These are phyloP conservation scores for Polydrusus cervinus DNA, from an alignment of 2,888 invertebrate genomes.

Conservation along the genomic window DNA sequence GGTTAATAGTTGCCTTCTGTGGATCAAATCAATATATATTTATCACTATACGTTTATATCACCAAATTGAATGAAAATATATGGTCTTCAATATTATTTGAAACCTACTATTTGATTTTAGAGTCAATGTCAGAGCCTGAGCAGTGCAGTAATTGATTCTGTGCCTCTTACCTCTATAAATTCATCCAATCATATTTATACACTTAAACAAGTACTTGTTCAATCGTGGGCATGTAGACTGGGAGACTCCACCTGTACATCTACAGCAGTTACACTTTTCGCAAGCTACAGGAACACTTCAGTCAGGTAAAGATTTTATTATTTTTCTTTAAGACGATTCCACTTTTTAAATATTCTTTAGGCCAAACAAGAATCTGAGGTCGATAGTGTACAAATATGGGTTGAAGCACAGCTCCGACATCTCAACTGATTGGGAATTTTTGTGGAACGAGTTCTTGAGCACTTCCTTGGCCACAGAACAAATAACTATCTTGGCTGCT, in stretches of 20 bases:
- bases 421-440: constrained; percentile 76
- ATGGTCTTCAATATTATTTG: too few species aligned
- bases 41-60: too few species aligned
- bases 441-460: constrained; percentile 76
- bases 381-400: constrained; percentile 85
- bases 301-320: constrained; percentile 23
- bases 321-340: too few species aligned
- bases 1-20: too few species aligned
- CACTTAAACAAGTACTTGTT: constrained; percentile 76
- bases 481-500: constrained; percentile 77
- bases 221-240: constrained; percentile 78
- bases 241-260: constrained; percentile 75
- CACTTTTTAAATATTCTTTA: constrained; percentile 56
- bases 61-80: too few species aligned
- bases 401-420: constrained; percentile 75
- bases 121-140: constrained; percentile 51
- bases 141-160: constrained; percentile 47
- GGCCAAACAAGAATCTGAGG: constrained; percentile 79
- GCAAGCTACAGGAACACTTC: constrained; percentile 43
- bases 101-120: constrained; percentile 47
- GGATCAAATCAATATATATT: too few species aligned
- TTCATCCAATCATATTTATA: constrained; percentile 71
- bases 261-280: constrained; percentile 69
- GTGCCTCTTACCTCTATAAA: constrained; percentile 56
- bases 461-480: constrained; percentile 79